Conservation (phyloP, 92 coral and sea anemone species). For the Umimayanthus chanpuru region DNA sequence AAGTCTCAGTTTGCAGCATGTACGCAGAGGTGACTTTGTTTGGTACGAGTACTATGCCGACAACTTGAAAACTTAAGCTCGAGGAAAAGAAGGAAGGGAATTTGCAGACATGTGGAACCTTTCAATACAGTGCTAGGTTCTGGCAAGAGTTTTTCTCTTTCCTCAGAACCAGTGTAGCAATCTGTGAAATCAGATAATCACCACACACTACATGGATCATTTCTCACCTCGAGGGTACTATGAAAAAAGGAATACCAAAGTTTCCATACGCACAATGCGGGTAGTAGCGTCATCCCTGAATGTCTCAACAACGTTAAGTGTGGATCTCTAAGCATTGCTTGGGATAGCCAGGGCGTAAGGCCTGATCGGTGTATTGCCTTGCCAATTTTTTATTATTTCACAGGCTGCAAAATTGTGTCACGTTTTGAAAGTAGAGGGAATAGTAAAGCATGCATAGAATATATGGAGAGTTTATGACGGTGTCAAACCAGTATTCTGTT, state of each 20-base stretch:
- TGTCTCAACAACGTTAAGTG: neutral
- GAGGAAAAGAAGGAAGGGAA: conserved; percentile 49
- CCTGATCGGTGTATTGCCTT: no score
- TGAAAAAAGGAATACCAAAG: no score
- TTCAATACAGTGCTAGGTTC: neutral
- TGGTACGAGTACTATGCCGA: conserved; percentile 50
- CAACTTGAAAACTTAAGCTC: conserved; percentile 48
- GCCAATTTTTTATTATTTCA: no score
- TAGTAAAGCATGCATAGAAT: conserved; percentile 31
- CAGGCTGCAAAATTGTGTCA: neutral
- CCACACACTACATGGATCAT: no score
- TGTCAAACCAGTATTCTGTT: neutral
- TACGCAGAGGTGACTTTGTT: conserved; percentile 41
- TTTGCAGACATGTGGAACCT: conserved; percentile 39
- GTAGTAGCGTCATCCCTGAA: no score
- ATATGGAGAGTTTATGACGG: conserved; percentile 19
- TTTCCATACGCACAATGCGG: no score
- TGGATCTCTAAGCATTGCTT: no score
- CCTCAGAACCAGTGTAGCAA: conserved; percentile 20
- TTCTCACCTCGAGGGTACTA: no score
- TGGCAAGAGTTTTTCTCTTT: conserved; percentile 36
- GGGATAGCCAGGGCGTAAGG: no score
- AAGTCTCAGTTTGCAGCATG: conserved; percentile 32
- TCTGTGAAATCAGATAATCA: no score
- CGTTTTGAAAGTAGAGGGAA: conserved; percentile 42